Evolutionary conservation across 2,113 vertebrate species (phyloP).

Genomic region (Oreotrochilus melanogaster): DNA sequence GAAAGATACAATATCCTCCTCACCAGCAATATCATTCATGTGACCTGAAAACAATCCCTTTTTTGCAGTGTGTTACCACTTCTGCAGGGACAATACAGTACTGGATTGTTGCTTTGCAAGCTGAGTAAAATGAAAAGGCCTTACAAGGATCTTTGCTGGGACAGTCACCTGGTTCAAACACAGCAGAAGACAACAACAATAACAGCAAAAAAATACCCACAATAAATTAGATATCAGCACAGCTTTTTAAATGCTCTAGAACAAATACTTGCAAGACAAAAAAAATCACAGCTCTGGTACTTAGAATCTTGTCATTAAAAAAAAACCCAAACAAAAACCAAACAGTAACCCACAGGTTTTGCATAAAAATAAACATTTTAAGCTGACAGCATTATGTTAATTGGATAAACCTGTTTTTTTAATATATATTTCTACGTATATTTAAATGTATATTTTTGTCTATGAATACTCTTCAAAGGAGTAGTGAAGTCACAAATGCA

Average conservation of each 20-base stretch:
- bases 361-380: conserved; percentile 66
- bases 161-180: conserved; percentile 53
- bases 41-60: conserved; percentile 63
- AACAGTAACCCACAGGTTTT: conserved; percentile 22
- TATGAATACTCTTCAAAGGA: conserved; percentile 43
- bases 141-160: conserved; percentile 23
- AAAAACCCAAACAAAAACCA: neutral
- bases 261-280: conserved; percentile 12
- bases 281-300: conserved; percentile 31
- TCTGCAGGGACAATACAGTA: conserved; percentile 72
- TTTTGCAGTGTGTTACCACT: conserved; percentile 31
- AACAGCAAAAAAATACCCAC: neutral
- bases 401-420: conserved; percentile 4
- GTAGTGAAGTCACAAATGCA: conserved; percentile 61
- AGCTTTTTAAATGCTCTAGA: conserved; percentile 45
- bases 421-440: conserved; percentile 23
- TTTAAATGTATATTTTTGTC: conserved; percentile 42
- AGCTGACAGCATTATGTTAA: conserved; percentile 16
- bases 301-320: neutral
- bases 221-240: conserved; percentile 63
- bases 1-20: neutral
- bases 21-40: neutral
- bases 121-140: conserved; percentile 53
- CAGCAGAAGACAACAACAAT: conserved; percentile 27
- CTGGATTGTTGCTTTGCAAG: conserved; percentile 59